phyloP scores from a whole-genome alignment of 2,113 vertebrate species.

The Gnathonemus echidnorhynchus region DNA sequence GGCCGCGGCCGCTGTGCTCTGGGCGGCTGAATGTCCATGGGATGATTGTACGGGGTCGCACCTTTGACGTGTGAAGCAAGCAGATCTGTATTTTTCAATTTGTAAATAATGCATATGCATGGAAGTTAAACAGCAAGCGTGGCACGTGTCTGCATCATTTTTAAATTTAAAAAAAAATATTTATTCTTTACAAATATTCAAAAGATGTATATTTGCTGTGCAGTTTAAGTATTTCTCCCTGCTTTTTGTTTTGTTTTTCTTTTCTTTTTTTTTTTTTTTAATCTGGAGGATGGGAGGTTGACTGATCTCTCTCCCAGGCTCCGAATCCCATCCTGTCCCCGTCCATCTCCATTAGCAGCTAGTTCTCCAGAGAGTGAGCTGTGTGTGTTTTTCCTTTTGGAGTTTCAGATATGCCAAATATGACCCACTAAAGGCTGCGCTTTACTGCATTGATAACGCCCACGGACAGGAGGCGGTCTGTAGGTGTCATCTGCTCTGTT shows the following conservation, averaged over 20 bases:
- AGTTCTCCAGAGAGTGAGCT: background rate
- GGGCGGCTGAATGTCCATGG: conserved; percentile 68
- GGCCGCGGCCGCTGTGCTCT: conserved; percentile 57
- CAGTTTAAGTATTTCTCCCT: conserved; percentile 60
- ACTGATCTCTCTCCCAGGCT: conserved; percentile 39
- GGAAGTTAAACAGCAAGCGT: conserved; percentile 86
- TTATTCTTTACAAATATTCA: conserved; percentile 96
- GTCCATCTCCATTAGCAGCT: conserved; percentile 5
- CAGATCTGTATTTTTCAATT: conserved; percentile 89
- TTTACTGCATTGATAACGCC: background rate
- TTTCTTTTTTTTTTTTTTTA: conserved; percentile 42
- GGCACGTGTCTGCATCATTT: conserved; percentile 99
- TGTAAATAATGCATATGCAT: conserved; percentile 99
- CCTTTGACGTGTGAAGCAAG: conserved; percentile 52
- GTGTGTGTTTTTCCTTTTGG: background rate
- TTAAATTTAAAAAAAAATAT: conserved; percentile 90
- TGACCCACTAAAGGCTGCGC: background rate
- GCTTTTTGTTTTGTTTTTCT: conserved; percentile 10
- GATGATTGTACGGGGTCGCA: conserved; percentile 65
- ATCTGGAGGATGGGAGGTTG: conserved; percentile 49
- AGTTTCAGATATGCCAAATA: background rate
- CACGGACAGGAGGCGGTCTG: background rate
- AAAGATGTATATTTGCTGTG: conserved; percentile 81
- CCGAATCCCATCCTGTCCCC: conserved; percentile 26
- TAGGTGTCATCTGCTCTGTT: background rate